Percentiles rank a stretch among this genome's conserved stretches.
phyloP scores from a whole-genome alignment of 2,797 vertebrate genomes.

The Arnoldichthys spilopterus region DNA sequence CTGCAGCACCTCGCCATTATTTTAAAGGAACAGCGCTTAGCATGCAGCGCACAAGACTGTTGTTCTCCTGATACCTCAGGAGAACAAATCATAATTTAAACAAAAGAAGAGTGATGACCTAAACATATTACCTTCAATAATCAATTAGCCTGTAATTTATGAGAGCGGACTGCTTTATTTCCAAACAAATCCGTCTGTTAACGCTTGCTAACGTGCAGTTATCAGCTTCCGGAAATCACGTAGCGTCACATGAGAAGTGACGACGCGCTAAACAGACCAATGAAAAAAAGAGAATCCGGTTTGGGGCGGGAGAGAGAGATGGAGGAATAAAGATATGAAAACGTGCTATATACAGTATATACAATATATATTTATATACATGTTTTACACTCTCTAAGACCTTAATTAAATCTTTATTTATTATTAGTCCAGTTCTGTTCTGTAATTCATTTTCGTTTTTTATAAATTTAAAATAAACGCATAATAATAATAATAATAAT shows the following conservation, averaged over 20 bases:
- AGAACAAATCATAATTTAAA: neutral
- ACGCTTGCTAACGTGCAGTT: neutral
- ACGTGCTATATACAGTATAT: too few species aligned
- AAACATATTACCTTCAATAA: neutral
- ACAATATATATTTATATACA: too few species aligned
- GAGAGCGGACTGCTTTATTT: slow-evolving; percentile 1
- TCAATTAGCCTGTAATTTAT: neutral
- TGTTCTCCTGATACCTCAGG: neutral
- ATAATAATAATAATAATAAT: too few species aligned
- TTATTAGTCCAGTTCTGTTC: too few species aligned
- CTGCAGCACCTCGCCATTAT: neutral
- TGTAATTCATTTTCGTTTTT: too few species aligned
- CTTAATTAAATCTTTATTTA: too few species aligned
- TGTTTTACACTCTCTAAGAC: too few species aligned
- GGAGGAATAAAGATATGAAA: too few species aligned
- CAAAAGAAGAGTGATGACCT: neutral
- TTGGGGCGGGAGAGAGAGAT: neutral
- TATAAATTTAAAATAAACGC: too few species aligned
- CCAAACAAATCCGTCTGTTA: neutral
- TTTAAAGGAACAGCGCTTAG: neutral
- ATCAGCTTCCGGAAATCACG: slow-evolving; percentile 15
- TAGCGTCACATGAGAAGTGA: neutral
- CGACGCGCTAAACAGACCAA: neutral
- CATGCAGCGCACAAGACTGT: too few species aligned
- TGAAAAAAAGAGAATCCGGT: neutral